A percentile compares a stretch with the other conserved stretches of the same genome.
Evolutionary conservation across 92 coral and sea anemone genomes (phyloP).

Genomic region (Parazoanthus atlanticus): DNA sequence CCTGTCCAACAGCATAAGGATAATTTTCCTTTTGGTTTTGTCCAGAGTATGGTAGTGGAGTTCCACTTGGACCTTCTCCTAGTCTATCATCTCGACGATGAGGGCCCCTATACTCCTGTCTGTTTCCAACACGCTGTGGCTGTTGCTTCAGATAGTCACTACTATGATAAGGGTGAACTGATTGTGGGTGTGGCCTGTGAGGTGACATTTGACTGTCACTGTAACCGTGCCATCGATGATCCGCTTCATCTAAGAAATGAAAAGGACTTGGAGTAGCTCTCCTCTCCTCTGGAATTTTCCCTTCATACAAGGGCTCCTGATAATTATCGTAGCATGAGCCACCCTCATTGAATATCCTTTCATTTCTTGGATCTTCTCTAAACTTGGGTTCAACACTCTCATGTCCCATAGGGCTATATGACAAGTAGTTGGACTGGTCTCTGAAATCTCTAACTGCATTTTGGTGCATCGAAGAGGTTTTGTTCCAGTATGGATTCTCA

Average conservation of each 20-base stretch:
- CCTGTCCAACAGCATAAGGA: background rate
- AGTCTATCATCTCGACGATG: background rate
- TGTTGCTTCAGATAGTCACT: background rate
- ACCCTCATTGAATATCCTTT: background rate
- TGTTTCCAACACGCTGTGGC: background rate
- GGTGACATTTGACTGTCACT: background rate
- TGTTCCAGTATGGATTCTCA: conserved; percentile 10
- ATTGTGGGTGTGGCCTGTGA: background rate
- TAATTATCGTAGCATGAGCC: background rate
- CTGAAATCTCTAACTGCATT: background rate
- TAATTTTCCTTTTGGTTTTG: background rate
- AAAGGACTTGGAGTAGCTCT: conserved; percentile 10
- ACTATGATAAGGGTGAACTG: background rate
- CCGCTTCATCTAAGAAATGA: background rate
- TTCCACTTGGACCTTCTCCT: background rate
- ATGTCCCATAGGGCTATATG: background rate
- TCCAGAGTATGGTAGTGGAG: background rate
- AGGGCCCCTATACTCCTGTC: conserved; percentile 8
- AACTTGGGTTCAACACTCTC: background rate
- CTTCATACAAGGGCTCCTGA: conserved; percentile 4
- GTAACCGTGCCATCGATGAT: background rate
- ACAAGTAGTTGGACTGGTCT: background rate
- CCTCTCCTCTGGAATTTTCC: conserved; percentile 3
- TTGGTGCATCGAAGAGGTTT: background rate
- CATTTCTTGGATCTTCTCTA: background rate